These are phyloP conservation scores for Drosophila neotestacea DNA, from an alignment of 2,888 invertebrate genomes.

Conservation along the genomic window DNA sequence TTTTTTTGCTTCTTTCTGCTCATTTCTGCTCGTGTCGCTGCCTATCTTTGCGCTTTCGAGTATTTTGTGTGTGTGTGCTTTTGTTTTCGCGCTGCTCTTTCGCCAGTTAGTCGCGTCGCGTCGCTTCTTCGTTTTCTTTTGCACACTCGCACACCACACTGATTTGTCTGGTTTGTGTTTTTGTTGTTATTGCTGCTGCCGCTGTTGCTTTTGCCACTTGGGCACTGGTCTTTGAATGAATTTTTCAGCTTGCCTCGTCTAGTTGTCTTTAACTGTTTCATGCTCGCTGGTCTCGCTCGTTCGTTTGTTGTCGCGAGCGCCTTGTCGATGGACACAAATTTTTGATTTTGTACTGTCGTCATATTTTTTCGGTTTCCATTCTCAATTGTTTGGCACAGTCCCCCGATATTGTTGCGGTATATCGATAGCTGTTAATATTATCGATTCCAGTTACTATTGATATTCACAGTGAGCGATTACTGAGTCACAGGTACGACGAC, in stretches of 20 bases:
- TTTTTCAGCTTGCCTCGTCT: conserved; percentile 81
- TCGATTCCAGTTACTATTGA: conserved; percentile 28
- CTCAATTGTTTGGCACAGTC: conserved; percentile 15
- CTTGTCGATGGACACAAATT: conserved; percentile 30
- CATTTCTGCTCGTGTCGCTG: conserved; percentile 44
- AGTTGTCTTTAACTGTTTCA: conserved; percentile 82
- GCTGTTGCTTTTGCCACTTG: conserved; percentile 56
- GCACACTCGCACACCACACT: conserved; percentile 63
- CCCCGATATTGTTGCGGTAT: conserved; percentile 8
- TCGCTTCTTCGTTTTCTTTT: conserved; percentile 75
- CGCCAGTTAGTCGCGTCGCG: conserved; percentile 62
- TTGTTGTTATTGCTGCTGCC: conserved; percentile 35
- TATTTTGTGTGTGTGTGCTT: conserved; percentile 41
- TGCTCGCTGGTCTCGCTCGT: conserved; percentile 51
- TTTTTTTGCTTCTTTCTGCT: conserved; percentile 47
- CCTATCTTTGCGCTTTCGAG: conserved; percentile 41
- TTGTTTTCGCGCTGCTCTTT: conserved; percentile 73
- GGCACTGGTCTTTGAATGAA: conserved; percentile 82
- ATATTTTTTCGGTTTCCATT: conserved; percentile 29
- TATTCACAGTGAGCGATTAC: conserved; percentile 27
- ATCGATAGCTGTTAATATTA: conserved; percentile 33
- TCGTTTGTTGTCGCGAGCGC: conserved; percentile 41
- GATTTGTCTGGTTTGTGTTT: conserved; percentile 61
- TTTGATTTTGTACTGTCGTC: conserved; percentile 19
- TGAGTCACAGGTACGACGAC: conserved; percentile 44